These are phyloP conservation scores for Sander vitreus DNA, from an alignment of 2,113 vertebrate species.

Conservation along the genomic window DNA sequence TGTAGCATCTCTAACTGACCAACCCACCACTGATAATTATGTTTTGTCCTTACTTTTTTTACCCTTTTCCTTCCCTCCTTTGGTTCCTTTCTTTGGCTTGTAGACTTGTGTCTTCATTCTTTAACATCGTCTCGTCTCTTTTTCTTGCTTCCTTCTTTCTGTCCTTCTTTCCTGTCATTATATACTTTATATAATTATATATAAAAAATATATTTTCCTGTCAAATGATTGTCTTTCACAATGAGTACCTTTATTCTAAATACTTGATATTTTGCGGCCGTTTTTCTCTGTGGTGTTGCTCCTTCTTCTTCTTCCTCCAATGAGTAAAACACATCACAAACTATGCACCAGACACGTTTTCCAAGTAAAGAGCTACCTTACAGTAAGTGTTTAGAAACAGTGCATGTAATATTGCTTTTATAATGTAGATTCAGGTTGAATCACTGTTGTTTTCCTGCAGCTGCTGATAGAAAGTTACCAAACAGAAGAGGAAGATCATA, in stretches of 20 bases:
- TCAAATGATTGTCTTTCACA: neutral
- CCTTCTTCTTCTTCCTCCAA: neutral
- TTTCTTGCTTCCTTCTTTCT: neutral
- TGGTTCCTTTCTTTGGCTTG: neutral
- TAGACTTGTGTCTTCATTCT: neutral
- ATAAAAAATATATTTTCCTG: neutral
- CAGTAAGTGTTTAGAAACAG: neutral
- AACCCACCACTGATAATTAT: neutral
- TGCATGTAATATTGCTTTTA: neutral
- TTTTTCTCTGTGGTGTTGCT: neutral
- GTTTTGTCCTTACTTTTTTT: neutral
- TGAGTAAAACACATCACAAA: neutral
- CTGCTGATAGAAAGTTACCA: slow-evolving; percentile 17
- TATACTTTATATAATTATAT: neutral
- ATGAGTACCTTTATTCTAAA: neutral
- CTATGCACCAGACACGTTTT: neutral
- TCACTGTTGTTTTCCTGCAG: slow-evolving; percentile 1
- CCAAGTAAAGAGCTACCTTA: neutral
- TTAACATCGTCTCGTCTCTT: neutral
- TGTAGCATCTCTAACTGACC: neutral
- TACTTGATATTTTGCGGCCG: neutral
- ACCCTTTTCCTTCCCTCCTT: neutral
- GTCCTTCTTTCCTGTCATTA: neutral
- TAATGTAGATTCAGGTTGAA: neutral
- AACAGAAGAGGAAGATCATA: slow-evolving; percentile 42